Evolutionary conservation across 2,113 vertebrate genomes (phyloP), one percentile per base, ranked within the genome.

Genomic region (Nymphicus hollandicus): DNA sequence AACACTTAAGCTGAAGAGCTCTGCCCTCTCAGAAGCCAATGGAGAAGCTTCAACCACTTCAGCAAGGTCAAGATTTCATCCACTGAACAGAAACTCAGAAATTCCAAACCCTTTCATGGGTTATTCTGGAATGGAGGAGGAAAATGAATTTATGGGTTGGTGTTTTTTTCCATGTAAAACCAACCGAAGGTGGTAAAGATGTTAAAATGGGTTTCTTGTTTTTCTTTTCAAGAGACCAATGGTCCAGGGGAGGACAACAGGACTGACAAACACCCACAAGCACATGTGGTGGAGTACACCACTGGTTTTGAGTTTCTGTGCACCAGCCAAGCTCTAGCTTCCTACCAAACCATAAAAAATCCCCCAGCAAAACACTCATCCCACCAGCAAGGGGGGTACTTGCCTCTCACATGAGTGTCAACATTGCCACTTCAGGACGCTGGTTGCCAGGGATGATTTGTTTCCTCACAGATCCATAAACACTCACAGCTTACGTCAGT

Each of bases 401-500:
- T 1, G 0, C 17, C 2, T 50, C 88, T 77, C 53, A 33, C 31
- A n/a, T 37, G 17, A 63, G 4, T 1, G 10, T 44, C 82, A 91
- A 19, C 50, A 7, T 1, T 8, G 72, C 68, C 80, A 17, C 33
- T 10, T 50, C 1, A 1, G 55, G 55, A 70, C 35, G 44, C 65
- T 5, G 39, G 13, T 33, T 77, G 69, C 61, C 93, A 35, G 66
- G 2, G 25, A 79, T 79, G 87, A 93, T n/a, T 89, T 87, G 83
- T 82, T 92, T 81, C 91, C 76, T 88, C 55, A 2, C 68, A 74
- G 91, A 78, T n/a, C 91, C 79, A 79, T 37, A 85, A 64, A 73
- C 82, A 80, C 77, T 61, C 52, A 69, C 15, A 27, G 86, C 85
- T 97, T 81, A 60, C 81, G 84, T 97, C 96, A 93, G 9, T 41